A percentile compares a stretch with the other conserved stretches of the same genome.
Conservation (phyloP, 2,113 vertebrate genomes). For the Solea solea region DNA sequence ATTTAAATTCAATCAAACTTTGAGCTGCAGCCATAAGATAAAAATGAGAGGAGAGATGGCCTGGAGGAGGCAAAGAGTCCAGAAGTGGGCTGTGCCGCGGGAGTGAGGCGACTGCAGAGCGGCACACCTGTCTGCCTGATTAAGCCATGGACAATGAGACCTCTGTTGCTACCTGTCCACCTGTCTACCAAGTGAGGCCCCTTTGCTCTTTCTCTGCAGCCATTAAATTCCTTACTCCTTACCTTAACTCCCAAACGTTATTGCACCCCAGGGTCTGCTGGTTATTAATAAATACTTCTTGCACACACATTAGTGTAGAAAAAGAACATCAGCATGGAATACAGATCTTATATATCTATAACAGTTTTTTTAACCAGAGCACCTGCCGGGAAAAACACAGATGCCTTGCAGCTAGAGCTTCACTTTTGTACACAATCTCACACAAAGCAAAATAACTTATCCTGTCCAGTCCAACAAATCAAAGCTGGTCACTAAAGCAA, state of each 20-base stretch:
- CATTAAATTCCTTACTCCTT: constrained; percentile 70
- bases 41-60: constrained; percentile 9
- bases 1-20: constrained; percentile 1
- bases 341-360: background rate
- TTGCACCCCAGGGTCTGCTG: constrained; percentile 35
- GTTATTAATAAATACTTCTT: constrained; percentile 46
- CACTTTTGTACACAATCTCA: background rate
- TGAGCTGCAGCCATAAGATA: constrained; percentile 28
- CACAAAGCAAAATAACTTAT: constrained; percentile 2
- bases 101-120: constrained; percentile 48
- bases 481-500: background rate
- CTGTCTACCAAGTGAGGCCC: constrained; percentile 71
- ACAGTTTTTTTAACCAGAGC: background rate
- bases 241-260: constrained; percentile 34
- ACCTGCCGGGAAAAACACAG: background rate
- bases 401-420: background rate
- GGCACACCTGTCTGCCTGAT: constrained; percentile 78
- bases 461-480: background rate
- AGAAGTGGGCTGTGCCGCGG: constrained; percentile 41
- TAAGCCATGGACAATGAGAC: constrained; percentile 71
- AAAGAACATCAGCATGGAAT: constrained; percentile 7
- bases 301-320: constrained; percentile 5
- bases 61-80: constrained; percentile 50
- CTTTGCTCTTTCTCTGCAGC: constrained; percentile 60
- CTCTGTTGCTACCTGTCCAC: constrained; percentile 79